These are phyloP conservation scores for Aporophyla lueneburgensis DNA, from an alignment of 2,888 invertebrate genomes.

Conservation along the genomic window DNA sequence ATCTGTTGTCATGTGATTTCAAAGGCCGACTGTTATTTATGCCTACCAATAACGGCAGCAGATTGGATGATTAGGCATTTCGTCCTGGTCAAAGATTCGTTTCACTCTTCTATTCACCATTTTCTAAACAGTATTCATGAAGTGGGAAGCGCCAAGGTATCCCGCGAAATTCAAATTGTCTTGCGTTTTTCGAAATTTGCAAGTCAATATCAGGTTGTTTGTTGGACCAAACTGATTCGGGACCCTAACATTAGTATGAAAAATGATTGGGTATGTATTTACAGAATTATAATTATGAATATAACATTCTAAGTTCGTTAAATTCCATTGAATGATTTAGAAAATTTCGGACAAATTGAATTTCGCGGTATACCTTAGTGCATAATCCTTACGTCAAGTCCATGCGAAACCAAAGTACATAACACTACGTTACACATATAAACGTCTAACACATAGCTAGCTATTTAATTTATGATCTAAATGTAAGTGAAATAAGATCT, in stretches of 20 bases:
- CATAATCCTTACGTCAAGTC: neutral
- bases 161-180: no score
- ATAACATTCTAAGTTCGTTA: no score
- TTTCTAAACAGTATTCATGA: neutral
- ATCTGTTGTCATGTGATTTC: neutral
- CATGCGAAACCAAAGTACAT: constrained; percentile 19
- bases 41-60: neutral
- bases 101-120: neutral
- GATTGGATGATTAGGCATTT: neutral
- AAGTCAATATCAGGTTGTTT: no score
- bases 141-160: no score
- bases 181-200: no score
- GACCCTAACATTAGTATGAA: no score
- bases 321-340: no score
- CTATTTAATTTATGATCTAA: constrained; percentile 50
- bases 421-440: constrained; percentile 48
- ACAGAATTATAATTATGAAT: no score
- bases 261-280: no score
- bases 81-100: neutral
- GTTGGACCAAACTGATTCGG: no score
- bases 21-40: neutral
- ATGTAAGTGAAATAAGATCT: constrained; percentile 39
- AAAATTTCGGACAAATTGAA: no score
- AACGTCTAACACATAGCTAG: constrained; percentile 62
- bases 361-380: no score